Percentiles rank a stretch among this genome's conserved stretches.
Evolutionary conservation across 2,888 invertebrate species (phyloP).

Genomic region (Himalopsyche tibetana): DNA sequence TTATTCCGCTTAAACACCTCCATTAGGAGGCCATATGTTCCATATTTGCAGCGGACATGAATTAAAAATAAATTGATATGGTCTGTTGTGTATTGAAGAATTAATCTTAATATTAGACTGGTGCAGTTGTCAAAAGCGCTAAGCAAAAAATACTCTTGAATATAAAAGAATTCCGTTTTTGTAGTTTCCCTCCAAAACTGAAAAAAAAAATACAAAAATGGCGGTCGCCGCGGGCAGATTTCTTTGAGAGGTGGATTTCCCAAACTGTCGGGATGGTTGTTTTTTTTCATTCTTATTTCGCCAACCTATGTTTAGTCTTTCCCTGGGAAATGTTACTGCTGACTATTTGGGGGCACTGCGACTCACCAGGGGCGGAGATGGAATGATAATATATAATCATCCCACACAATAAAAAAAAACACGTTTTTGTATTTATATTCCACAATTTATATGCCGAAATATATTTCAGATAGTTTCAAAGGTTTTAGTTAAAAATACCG

Average conservation of each 20-base stretch:
- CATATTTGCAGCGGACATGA: too few species aligned
- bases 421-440: too few species aligned
- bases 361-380: slow-evolving; percentile 45
- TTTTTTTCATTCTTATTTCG: slow-evolving; percentile 58
- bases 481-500: too few species aligned
- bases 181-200: slow-evolving; percentile 52
- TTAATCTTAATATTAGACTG: background rate
- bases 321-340: slow-evolving; percentile 65
- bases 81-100: background rate
- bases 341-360: slow-evolving; percentile 62
- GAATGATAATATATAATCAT: too few species aligned
- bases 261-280: slow-evolving; percentile 62
- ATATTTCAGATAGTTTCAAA: too few species aligned
- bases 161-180: slow-evolving; percentile 36
- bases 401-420: too few species aligned
- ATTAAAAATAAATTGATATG: too few species aligned
- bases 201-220: slow-evolving; percentile 49
- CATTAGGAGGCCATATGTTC: too few species aligned
- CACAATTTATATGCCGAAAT: too few species aligned
- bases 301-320: slow-evolving; percentile 62
- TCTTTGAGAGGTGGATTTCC: slow-evolving; percentile 64
- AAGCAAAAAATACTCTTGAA: background rate
- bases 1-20: too few species aligned
- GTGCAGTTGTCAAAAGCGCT: background rate
- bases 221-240: slow-evolving; percentile 60